Evolutionary conservation across 2,797 vertebrate species (phyloP).

Genomic region (Rousettus madagascariensis): DNA sequence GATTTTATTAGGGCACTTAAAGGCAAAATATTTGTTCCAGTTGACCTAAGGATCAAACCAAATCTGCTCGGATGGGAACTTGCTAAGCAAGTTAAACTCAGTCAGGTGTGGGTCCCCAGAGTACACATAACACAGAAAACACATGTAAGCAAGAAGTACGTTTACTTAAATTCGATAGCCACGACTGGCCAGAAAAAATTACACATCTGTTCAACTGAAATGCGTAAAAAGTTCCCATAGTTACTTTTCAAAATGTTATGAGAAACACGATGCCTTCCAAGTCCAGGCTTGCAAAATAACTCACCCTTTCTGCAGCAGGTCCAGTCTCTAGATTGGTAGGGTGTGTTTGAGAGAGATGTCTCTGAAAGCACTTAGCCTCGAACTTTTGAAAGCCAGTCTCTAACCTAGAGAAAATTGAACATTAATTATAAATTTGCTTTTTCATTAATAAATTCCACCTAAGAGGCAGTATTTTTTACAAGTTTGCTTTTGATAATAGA

Average conservation of each 20-base stretch:
- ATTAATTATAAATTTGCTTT: conserved; percentile 3
- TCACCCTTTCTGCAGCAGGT: neutral
- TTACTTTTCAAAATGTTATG: conserved; percentile 64
- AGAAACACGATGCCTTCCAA: conserved; percentile 54
- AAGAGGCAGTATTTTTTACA: conserved; percentile 20
- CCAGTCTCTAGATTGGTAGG: neutral
- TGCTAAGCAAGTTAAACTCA: neutral
- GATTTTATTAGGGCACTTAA: conserved; percentile 12
- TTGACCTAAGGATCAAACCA: conserved; percentile 45
- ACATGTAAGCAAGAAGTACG: neutral
- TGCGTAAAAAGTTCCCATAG: conserved; percentile 51
- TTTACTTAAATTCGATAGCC: neutral
- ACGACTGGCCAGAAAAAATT: neutral
- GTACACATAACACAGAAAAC: conserved; percentile 24
- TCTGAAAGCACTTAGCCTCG: conserved; percentile 19
- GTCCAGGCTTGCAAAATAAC: conserved; percentile 20
- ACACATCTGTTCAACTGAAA: conserved; percentile 22
- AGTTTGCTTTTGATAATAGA: conserved; percentile 60
- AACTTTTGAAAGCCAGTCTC: neutral
- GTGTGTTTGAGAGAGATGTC: neutral
- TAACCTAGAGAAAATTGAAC: neutral
- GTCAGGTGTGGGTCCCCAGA: conserved; percentile 15
- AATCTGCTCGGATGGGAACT: conserved; percentile 8
- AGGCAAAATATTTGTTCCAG: conserved; percentile 12
- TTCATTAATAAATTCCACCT: conserved; percentile 22